Conservation (phyloP, 2,113 vertebrate genomes). For the Electrona antarctica region DNA sequence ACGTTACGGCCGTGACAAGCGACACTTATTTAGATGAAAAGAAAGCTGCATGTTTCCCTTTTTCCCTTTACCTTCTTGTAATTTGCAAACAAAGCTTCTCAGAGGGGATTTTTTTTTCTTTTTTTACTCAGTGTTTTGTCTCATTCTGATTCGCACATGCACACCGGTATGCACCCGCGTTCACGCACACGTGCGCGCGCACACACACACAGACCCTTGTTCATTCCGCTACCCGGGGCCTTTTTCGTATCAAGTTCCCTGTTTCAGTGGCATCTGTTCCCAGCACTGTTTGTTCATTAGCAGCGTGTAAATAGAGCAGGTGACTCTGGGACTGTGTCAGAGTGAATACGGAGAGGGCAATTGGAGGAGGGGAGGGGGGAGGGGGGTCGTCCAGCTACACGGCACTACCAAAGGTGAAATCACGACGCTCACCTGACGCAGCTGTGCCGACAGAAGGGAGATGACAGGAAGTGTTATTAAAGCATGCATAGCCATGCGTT, state of each 20-base stretch:
- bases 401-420: slow-evolving; percentile 47
- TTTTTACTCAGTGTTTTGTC: slow-evolving; percentile 29
- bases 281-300: slow-evolving; percentile 63
- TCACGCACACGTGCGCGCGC: not conserved
- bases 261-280: slow-evolving; percentile 61
- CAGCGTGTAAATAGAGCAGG: slow-evolving; percentile 56
- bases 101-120: not conserved
- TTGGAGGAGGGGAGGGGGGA: slow-evolving; percentile 11
- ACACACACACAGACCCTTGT: slow-evolving; percentile 2
- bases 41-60: slow-evolving; percentile 10
- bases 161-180: slow-evolving; percentile 2
- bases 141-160: not conserved
- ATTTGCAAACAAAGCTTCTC: slow-evolving; percentile 45
- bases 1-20: slow-evolving; percentile 35
- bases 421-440: slow-evolving; percentile 46
- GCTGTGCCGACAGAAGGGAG: slow-evolving; percentile 52
- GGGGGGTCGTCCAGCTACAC: slow-evolving; percentile 11
- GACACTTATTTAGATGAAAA: slow-evolving; percentile 47
- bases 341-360: slow-evolving; percentile 20
- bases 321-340: slow-evolving; percentile 38
- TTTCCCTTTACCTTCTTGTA: slow-evolving; percentile 26
- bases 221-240: slow-evolving; percentile 20
- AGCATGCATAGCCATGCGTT: slow-evolving; percentile 32
- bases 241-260: slow-evolving; percentile 47
- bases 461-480: slow-evolving; percentile 50